Conservation (phyloP, 2,888 invertebrate species). For the Drosophila longiperda region DNA sequence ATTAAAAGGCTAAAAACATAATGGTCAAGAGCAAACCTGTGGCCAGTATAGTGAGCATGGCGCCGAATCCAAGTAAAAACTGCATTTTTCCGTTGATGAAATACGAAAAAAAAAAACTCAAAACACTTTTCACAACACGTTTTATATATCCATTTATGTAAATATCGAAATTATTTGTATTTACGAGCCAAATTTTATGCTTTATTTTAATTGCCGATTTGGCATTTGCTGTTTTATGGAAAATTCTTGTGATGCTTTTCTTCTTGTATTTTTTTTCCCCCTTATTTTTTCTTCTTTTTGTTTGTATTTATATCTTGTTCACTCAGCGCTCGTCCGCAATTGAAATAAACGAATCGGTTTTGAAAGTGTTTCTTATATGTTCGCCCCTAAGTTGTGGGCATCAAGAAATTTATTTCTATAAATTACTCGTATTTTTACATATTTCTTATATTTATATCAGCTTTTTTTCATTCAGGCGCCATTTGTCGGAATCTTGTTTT, state of each 20-base stretch:
- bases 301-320: conserved; percentile 59
- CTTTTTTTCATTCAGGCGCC: conserved; percentile 19
- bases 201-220: conserved; percentile 46
- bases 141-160: conserved; percentile 7
- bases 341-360: conserved; percentile 50
- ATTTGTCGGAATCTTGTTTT: conserved; percentile 32
- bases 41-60: conserved; percentile 50
- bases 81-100: conserved; percentile 52
- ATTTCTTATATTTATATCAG: conserved; percentile 31
- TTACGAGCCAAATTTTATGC: conserved; percentile 5
- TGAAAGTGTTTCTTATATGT: conserved; percentile 35
- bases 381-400: conserved; percentile 7
- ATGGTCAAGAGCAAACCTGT: conserved; percentile 62
- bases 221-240: conserved; percentile 55
- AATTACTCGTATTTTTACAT: conserved; percentile 55
- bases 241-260: conserved; percentile 35
- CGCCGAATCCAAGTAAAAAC: conserved; percentile 61
- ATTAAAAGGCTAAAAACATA: conserved; percentile 41
- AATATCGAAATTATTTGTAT: conserved; percentile 10
- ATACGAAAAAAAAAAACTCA: conserved; percentile 14
- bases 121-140: conserved; percentile 21
- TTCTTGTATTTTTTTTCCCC: neutral
- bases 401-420: conserved; percentile 42
- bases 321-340: conserved; percentile 51
- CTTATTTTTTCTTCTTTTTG: conserved; percentile 13